Evolutionary conservation across 1,140 invertebrate species (phyloP).

Genomic region (Dreissena polymorpha): DNA sequence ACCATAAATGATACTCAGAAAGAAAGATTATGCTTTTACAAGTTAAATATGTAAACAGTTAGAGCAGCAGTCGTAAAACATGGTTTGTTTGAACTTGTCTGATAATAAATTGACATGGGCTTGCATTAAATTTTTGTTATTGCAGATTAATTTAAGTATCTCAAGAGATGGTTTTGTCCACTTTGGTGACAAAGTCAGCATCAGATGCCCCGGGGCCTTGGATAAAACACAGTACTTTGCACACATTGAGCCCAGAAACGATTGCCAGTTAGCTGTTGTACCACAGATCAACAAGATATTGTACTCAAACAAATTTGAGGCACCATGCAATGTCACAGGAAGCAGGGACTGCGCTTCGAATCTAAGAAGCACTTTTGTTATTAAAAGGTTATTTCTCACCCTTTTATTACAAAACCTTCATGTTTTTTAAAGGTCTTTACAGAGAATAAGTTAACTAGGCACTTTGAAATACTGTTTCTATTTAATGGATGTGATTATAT

Average conservation of each 20-base stretch:
- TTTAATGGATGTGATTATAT: no score
- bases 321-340: constrained; percentile 64
- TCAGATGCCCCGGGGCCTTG: constrained; percentile 65
- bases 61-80: no score
- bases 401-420: not conserved
- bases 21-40: no score
- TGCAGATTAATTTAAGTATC: constrained; percentile 67
- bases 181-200: constrained; percentile 91
- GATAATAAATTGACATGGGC: no score
- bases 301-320: constrained; percentile 61
- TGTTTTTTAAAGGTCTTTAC: not conserved
- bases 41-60: no score
- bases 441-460: not conserved
- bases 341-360: constrained; percentile 60
- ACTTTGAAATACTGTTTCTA: no score
- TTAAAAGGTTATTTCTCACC: constrained; percentile 67
- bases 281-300: constrained; percentile 60
- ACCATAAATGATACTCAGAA: no score
- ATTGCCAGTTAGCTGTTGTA: constrained; percentile 64
- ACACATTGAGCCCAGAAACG: constrained; percentile 67
- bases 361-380: constrained; percentile 73
- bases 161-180: constrained; percentile 96
- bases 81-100: no score
- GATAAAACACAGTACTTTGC: constrained; percentile 69
- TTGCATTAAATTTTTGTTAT: constrained; percentile 6